Base-by-base conservation (phyloP, 2,888 invertebrate genomes). In the Elysia crispata region DNA sequence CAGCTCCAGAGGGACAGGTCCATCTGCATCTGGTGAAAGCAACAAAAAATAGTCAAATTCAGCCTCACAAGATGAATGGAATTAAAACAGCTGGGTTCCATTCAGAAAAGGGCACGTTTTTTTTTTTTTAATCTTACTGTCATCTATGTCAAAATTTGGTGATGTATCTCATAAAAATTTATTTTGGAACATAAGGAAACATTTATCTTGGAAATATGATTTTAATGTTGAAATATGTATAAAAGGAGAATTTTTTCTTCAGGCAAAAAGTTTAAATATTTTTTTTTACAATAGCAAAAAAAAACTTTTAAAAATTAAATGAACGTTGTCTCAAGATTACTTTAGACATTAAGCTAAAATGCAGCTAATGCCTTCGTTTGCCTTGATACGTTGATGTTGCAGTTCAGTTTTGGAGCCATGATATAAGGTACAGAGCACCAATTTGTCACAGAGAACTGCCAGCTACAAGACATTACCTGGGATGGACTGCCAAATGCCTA, bases 1-100 rank as follows among this genome's bases (percentile, higher is more conserved):
- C 81, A 99, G 92, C 81, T 92, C 91, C 75, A 98, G 93, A 1
- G 95, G 95, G 0, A 98, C 96, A 0, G 98, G 98, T 50, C 95
- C 95, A 85, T 96, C 95, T 0, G 97, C 95, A 87, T 92, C 93
- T 93, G 77, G 1, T 73, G 33, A 6, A 20, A n/a, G 28, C 41
- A 76, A 15, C 13, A 20, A 28, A 25, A 33, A 66, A 25, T 54
- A 73, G 15, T 15, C 13, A 73, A 3, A 28, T 15, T 50, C n/a
- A 11, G 49, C 30, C 6, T 28, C 20, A 70, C 50, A 54, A 72
- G 25, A 72, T 8, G 8, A 72, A 72, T 11, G 33, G 6, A 49
- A 5, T 25, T 23, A 72, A 72, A 15, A 69, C 69, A 28, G 25
- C 31, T 31, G 33, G 30, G 31, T n/a, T 15, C 25, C 33, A 25